Base-by-base conservation (phyloP, 2,888 invertebrate species). In the Calameuta filiformis region DNA sequence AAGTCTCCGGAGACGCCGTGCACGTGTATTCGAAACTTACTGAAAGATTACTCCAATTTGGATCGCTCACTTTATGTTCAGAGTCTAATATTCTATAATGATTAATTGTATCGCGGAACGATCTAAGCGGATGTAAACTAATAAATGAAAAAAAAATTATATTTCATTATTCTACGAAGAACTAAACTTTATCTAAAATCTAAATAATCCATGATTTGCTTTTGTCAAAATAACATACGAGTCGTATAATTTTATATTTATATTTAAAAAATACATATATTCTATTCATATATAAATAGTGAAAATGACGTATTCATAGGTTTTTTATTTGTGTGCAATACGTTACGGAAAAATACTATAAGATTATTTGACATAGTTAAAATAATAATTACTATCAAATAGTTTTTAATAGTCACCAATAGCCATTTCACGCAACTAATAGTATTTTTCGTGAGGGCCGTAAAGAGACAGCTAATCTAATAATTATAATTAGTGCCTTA, bases 401-500 rank as follows among this genome's bases (percentile, higher is more conserved):
- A 40, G 40, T 40, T 40, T 40, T 40, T 40, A 4, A 40, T 40
- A 40, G 40, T 40, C 15, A 0, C 1, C 56, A 23, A 56, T 56
- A 56, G 23, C 9, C 23, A 56, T 56, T 56, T 23, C 56, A 56
- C 23, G 56, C 23, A 23, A 23, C 23, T 56, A 23, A 56, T 9
- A 56, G 56, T 56, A 56, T 56, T 56, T 56, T 56, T 56, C 23
- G 6, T 56, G 2, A 23, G 23, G 56, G 9, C 6, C 56, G 23
- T 23, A 56, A 56, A 23, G 23, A 56, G 23, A 56, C 2, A 56
- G 23, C 23, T 56, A 56, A 2, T 56, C 6, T 56, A 56, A 56
- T 56, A 9, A 56, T 23, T 56, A 23, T 23, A 56, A 9, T 56
- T 56, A 9, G 56, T 15, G 23, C 75, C 88, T 93, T 93, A 95